Conservation (phyloP, 2,797 vertebrate genomes). For the Perodicticus potto region DNA sequence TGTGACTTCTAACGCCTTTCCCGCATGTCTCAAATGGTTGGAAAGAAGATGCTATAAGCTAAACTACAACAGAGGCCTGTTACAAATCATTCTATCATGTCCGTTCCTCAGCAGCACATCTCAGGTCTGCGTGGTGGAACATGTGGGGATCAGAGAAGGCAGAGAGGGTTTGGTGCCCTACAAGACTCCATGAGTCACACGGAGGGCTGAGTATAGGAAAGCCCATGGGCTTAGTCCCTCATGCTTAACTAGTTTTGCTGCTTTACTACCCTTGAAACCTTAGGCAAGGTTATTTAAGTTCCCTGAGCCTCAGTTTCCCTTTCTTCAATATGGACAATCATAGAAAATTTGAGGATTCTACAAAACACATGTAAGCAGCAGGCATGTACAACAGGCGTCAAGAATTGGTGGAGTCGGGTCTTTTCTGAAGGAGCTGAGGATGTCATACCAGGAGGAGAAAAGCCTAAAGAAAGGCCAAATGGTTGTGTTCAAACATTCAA, state of each 20-base stretch:
- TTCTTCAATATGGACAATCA: neutral
- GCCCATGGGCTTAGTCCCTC: neutral
- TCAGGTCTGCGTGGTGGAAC: rapidly evolving
- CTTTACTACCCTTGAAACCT: neutral
- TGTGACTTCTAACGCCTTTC: neutral
- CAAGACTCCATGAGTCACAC: rapidly evolving
- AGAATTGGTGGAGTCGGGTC: neutral
- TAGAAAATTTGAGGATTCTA: neutral
- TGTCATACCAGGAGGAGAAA: neutral
- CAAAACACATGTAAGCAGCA: neutral
- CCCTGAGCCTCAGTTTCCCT: neutral
- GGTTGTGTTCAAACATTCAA: conserved; percentile 63
- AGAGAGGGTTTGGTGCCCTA: rapidly evolving
- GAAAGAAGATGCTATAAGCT: neutral
- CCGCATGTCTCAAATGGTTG: neutral
- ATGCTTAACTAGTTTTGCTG: neutral
- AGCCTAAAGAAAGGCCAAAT: conserved; percentile 14
- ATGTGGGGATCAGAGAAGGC: rapidly evolving
- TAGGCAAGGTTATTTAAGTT: neutral
- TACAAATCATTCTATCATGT: neutral
- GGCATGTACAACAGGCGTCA: neutral
- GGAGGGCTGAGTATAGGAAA: neutral
- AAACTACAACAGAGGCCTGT: neutral
- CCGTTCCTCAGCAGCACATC: neutral
- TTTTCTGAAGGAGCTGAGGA: neutral